Base-by-base conservation (phyloP, 2,888 invertebrate species). In the Alitta virens region DNA sequence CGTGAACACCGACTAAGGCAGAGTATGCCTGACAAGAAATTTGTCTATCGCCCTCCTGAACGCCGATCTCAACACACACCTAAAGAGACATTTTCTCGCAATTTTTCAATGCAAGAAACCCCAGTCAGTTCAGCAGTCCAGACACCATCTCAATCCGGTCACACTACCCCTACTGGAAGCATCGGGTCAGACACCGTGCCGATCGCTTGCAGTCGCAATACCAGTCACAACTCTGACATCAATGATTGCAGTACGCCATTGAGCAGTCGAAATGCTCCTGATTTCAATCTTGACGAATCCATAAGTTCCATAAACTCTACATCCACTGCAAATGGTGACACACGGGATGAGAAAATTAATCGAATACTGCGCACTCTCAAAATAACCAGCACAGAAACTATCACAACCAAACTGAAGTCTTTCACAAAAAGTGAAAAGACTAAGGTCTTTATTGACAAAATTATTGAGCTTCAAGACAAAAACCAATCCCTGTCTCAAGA, bases 401-500 rank as follows among this genome's bases (percentile, higher is more conserved):
- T 60, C 18, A 18, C 26, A 18, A 55, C 56, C 1, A 24, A 42
- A 18, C 42, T 46, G 7, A 18, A 40, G 14, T n/a, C 25, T 16
- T 9, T 38, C 18, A 46, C 23, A 7, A n/a, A 38, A 21, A 49
- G 33, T 24, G 62, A 63, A 46, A 62, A 62, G 42, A 62, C 62
- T 56, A 60, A 63, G 43, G 33, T 53, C 26, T 53, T 65, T 23
- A 62, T 65, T 14, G 60, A 60, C 51, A 65, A 63, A 42, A 56
- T 65, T 18, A 55, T 65, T 2, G 65, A 65, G 16, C 52, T 65
- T 14, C 65, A 65, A 40, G 56, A 65, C 38, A 54, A 56, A 54
- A 65, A 65, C 42, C 62, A 65, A 23, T n/a, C 55, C 33, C 43
- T 65, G 52, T 43, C 26, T 9, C 24, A 50, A 14, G 62, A 62